phyloP scores from a whole-genome alignment of 2,113 vertebrate genomes.

The Aptenodytes patagonicus region DNA sequence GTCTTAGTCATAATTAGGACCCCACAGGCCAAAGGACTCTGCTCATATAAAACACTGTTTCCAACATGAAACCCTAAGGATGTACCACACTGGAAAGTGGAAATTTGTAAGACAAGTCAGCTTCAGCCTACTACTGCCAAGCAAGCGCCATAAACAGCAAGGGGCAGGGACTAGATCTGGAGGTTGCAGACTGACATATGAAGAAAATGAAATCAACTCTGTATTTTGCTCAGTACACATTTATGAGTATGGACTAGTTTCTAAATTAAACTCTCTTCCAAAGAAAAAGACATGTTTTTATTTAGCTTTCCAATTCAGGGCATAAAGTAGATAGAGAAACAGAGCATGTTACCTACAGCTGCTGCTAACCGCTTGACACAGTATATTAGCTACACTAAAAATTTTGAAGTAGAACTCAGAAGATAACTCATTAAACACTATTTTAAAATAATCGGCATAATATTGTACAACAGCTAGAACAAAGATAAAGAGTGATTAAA shows the following conservation, averaged over 20 bases:
- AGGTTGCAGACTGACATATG: not conserved
- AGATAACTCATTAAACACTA: not conserved
- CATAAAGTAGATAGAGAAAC: slow-evolving; percentile 3
- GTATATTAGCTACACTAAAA: not conserved
- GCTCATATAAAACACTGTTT: not conserved
- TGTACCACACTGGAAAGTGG: not conserved
- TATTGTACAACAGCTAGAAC: not conserved
- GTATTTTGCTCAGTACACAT: not conserved
- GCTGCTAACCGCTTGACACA: not conserved
- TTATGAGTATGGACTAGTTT: not conserved
- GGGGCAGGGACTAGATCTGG: not conserved
- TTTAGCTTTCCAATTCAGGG: not conserved
- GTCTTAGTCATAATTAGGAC: not conserved
- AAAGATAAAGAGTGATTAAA: slow-evolving; percentile 20
- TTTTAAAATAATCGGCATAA: slow-evolving; percentile 4
- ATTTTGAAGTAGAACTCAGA: not conserved
- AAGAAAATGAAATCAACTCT: not conserved
- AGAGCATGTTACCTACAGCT: slow-evolving; percentile 21
- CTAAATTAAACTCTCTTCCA: not conserved
- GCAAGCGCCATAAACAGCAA: not conserved
- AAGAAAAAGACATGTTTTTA: not conserved
- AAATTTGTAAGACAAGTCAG: not conserved
- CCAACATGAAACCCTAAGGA: not conserved
- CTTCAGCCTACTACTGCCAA: not conserved
- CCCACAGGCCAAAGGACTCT: not conserved